Conservation (phyloP, 2,113 vertebrate species). For the Acanthisitta chloris region DNA sequence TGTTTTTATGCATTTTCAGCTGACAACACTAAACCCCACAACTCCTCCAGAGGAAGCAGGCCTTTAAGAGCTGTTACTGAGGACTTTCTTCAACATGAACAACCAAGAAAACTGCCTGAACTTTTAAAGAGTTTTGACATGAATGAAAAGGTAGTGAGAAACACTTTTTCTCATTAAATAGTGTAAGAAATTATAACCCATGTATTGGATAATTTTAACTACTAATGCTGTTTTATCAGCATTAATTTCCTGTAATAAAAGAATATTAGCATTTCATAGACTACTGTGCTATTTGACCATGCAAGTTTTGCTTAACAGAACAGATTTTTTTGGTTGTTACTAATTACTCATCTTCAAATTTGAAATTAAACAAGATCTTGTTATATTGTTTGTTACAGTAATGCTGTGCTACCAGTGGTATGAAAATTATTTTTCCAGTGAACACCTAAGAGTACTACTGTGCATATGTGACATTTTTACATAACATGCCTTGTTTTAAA, state of each 20-base stretch:
- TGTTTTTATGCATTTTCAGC: conserved; percentile 53
- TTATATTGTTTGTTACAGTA: not conserved
- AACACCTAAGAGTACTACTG: not conserved
- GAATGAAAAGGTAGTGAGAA: conserved; percentile 66
- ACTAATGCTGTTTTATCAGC: not conserved
- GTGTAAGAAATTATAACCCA: not conserved
- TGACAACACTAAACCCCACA: conserved; percentile 22
- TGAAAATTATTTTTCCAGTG: not conserved
- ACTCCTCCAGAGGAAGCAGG: conserved; percentile 22
- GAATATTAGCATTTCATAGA: not conserved
- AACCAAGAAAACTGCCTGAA: conserved; percentile 30
- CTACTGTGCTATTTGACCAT: not conserved
- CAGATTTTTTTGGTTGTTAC: not conserved
- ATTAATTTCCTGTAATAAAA: not conserved
- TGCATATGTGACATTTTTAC: not conserved
- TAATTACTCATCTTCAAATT: not conserved
- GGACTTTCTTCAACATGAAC: conserved; percentile 5
- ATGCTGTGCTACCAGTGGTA: not conserved
- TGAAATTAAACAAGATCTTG: not conserved
- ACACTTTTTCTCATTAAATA: not conserved
- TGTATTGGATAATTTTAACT: not conserved
- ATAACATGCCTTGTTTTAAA: not conserved
- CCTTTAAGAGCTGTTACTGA: conserved; percentile 24
- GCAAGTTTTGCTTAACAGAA: not conserved
- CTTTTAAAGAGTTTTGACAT: not conserved